phyloP scores from a whole-genome alignment of 1,140 invertebrate genomes.

The Rhyacophila brunnea region DNA sequence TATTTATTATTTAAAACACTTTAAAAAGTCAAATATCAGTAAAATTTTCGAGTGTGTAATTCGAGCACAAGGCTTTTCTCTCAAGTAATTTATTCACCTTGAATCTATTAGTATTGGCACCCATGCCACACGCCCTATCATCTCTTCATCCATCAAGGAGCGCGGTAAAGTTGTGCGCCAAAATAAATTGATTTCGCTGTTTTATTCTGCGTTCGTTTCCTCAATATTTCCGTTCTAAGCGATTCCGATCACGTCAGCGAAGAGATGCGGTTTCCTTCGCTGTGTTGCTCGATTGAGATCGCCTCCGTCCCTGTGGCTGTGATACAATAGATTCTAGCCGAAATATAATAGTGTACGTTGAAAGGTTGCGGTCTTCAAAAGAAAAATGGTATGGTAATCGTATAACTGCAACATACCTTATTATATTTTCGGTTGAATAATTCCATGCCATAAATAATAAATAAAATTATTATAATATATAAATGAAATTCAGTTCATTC shows the following conservation, averaged over 20 bases:
- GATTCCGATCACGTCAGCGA: not conserved
- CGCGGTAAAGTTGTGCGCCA: not conserved
- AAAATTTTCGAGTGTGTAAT: too few species aligned
- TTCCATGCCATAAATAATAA: too few species aligned
- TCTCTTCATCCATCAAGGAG: not conserved
- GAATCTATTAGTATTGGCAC: not conserved
- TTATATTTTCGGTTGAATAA: too few species aligned
- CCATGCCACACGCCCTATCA: not conserved
- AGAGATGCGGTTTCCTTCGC: not conserved
- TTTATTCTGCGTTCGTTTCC: not conserved
- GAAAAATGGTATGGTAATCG: too few species aligned
- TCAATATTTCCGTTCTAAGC: not conserved
- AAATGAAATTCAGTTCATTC: too few species aligned
- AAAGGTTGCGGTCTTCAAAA: too few species aligned
- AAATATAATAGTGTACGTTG: too few species aligned
- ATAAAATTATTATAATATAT: too few species aligned
- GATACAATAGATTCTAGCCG: not conserved
- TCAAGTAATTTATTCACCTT: constrained; percentile 1
- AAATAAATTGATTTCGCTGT: constrained; percentile 1
- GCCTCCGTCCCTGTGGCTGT: not conserved
- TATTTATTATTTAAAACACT: too few species aligned
- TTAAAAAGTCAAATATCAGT: too few species aligned
- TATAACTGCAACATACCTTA: too few species aligned
- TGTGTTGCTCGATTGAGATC: not conserved
- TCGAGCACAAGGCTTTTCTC: not conserved